These are phyloP conservation scores for Lepilemur ruficaudatus DNA, from an alignment of 2,797 vertebrate species.

Conservation along the genomic window DNA sequence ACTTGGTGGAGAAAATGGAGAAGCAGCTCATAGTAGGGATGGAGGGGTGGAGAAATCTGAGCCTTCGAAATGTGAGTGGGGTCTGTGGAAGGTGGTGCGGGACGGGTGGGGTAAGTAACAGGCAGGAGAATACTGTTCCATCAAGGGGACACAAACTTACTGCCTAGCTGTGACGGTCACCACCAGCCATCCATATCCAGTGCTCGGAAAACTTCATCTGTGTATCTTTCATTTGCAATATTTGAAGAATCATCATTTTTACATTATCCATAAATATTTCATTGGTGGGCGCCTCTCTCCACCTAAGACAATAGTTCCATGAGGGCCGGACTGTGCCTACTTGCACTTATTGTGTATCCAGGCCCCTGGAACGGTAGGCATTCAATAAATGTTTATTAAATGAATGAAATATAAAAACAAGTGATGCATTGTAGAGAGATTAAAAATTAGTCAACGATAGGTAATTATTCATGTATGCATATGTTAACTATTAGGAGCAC, in stretches of 20 bases:
- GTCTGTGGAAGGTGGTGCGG: not conserved
- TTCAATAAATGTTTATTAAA: not conserved
- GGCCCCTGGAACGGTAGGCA: not conserved
- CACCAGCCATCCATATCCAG: not conserved
- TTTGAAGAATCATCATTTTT: not conserved
- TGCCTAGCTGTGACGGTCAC: not conserved
- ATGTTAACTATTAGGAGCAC: not conserved
- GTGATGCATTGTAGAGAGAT: not conserved
- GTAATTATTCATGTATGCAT: not conserved
- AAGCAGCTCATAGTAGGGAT: not conserved
- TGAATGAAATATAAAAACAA: not conserved
- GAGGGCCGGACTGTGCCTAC: accelerated
- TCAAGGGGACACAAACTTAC: not conserved
- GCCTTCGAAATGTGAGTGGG: not conserved
- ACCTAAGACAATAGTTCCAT: not conserved
- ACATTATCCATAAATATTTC: not conserved
- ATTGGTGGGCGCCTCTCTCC: not conserved
- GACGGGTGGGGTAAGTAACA: not conserved
- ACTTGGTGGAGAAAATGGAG: not conserved
- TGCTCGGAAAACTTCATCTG: not conserved
- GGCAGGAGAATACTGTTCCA: not conserved
- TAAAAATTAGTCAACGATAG: not conserved
- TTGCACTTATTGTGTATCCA: not conserved
- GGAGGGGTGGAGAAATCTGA: not conserved
- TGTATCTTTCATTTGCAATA: not conserved